Evolutionary conservation across 1,140 invertebrate genomes (phyloP).

Genomic region (Thaumatotibia leucotreta): DNA sequence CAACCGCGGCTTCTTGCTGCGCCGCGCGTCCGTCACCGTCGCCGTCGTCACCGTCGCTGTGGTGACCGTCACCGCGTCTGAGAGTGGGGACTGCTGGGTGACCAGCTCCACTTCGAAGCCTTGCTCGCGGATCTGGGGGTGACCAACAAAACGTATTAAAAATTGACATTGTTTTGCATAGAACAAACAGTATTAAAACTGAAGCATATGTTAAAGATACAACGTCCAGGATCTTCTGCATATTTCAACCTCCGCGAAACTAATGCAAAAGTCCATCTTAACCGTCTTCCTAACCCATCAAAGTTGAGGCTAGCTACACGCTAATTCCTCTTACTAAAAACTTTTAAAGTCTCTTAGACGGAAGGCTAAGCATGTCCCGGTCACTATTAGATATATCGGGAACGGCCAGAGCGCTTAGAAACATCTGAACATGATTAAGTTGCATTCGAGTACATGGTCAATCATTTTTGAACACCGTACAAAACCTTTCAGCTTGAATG

Average conservation of each 20-base stretch:
- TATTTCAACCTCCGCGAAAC: constrained; percentile 78
- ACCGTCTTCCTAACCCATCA: constrained; percentile 10
- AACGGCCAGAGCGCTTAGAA: no score
- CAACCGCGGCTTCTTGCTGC: constrained; percentile 77
- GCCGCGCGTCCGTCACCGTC: constrained; percentile 39
- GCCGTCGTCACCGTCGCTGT: constrained; percentile 32
- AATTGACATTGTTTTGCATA: no score
- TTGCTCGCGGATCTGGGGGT: constrained; percentile 78
- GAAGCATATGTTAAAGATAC: no score
- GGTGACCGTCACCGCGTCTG: constrained; percentile 64
- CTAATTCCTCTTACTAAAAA: no score
- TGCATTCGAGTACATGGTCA: no score
- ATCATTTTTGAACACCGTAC: no score
- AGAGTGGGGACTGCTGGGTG: constrained; percentile 46
- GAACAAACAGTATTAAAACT: no score
- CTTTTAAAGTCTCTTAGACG: no score
- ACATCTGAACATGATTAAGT: no score
- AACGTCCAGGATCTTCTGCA: constrained; percentile 89
- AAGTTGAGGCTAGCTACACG: no score
- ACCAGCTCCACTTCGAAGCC: constrained; percentile 79
- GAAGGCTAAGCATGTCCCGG: no score
- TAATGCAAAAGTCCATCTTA: constrained; percentile 79
- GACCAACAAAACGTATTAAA: not conserved
- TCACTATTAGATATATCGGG: no score
- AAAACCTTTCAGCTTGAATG: constrained; percentile 85